Conservation (phyloP, 2,888 invertebrate species). For the Leptinotarsa peninsularis region DNA sequence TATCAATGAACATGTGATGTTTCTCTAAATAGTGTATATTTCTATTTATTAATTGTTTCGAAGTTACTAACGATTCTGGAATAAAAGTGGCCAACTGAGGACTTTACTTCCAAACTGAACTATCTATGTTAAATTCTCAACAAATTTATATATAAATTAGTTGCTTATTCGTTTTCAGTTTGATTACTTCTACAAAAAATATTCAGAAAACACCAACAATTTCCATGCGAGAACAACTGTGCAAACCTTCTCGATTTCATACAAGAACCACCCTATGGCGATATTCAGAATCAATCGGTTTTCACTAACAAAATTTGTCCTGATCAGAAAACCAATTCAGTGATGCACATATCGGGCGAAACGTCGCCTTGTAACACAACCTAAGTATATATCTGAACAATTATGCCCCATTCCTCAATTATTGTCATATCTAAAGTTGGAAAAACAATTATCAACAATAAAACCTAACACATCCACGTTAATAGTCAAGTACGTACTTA, state of each 20-base stretch:
- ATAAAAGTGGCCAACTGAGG: too few relatives aligned
- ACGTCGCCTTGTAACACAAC: conserved; percentile 36
- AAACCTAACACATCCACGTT: conserved; percentile 52
- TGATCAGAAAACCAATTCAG: conserved; percentile 11
- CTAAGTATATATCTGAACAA: conserved; percentile 49
- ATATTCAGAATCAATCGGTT: not conserved
- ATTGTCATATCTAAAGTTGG: conserved; percentile 63
- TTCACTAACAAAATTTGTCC: not conserved
- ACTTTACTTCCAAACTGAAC: too few relatives aligned
- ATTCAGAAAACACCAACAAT: not conserved
- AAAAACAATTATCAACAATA: conserved; percentile 56
- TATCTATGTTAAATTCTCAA: too few relatives aligned
- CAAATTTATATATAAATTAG: too few relatives aligned
- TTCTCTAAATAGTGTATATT: too few relatives aligned
- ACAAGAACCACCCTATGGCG: conserved; percentile 5
- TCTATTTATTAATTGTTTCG: too few relatives aligned
- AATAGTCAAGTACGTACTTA: conserved; percentile 45
- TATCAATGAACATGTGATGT: too few relatives aligned
- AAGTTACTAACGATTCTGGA: too few relatives aligned
- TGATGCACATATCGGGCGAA: conserved; percentile 16
- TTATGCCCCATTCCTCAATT: conserved; percentile 63
- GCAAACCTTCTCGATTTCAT: conserved; percentile 15
- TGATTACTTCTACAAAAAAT: too few relatives aligned
- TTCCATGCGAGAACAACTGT: not conserved
- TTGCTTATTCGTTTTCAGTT: too few relatives aligned